phyloP scores from a whole-genome alignment of 2,797 vertebrate genomes.

The Manis crassicaudata region DNA sequence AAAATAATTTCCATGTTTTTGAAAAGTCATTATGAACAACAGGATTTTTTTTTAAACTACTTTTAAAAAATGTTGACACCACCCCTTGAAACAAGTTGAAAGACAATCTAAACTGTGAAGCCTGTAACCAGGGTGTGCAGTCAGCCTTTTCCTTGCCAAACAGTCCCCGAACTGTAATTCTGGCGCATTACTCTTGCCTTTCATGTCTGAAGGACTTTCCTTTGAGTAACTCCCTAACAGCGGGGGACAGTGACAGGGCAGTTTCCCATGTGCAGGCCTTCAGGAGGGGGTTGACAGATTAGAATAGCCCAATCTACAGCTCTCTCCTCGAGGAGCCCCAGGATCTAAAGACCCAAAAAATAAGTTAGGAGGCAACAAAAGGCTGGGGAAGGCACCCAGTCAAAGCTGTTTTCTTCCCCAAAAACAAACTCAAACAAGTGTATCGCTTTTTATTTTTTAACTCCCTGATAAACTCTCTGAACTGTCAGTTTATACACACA shows the following conservation, averaged over 20 bases:
- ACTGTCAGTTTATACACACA: slow-evolving; percentile 1
- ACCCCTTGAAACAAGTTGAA: slow-evolving; percentile 71
- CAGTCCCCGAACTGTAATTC: slow-evolving; percentile 1
- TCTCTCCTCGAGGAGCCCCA: not conserved
- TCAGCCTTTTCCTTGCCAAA: slow-evolving; percentile 49
- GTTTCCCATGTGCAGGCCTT: not conserved
- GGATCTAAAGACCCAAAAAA: not conserved
- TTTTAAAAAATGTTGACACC: slow-evolving; percentile 2
- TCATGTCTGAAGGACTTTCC: slow-evolving; percentile 72
- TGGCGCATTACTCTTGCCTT: slow-evolving; percentile 62
- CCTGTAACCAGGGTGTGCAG: not conserved
- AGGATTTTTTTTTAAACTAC: not conserved
- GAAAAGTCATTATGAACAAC: slow-evolving; percentile 72
- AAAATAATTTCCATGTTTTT: slow-evolving; percentile 70
- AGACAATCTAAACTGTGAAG: slow-evolving; percentile 64
- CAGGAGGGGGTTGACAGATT: not conserved
- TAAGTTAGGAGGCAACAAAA: not conserved
- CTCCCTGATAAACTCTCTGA: slow-evolving; percentile 7
- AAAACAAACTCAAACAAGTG: not conserved
- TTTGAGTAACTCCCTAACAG: slow-evolving; percentile 66
- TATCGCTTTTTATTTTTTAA: not conserved
- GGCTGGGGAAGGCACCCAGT: not conserved
- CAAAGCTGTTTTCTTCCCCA: slow-evolving; percentile 40
- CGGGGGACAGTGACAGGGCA: not conserved
- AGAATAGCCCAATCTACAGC: not conserved